Conservation (phyloP, 2,797 vertebrate species). For the Danio tinwini region DNA sequence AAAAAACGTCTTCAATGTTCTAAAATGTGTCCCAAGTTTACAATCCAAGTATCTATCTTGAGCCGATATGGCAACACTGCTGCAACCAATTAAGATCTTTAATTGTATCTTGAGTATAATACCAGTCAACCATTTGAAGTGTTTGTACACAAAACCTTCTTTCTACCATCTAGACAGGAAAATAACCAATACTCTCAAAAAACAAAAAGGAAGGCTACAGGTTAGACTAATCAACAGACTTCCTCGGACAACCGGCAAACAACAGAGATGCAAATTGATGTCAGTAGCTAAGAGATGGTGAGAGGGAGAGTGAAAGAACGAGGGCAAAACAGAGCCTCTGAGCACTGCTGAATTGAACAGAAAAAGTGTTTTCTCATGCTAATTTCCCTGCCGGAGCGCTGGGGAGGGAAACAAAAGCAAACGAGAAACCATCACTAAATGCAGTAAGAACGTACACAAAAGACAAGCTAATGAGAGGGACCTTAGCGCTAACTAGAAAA, state of each 20-base stretch:
- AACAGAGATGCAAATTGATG: constrained; percentile 46
- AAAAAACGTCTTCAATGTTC: no score
- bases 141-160: not conserved
- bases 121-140: constrained; percentile 25
- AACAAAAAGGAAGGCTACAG: constrained; percentile 35
- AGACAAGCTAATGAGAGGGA: constrained; percentile 59
- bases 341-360: constrained; percentile 46
- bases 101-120: constrained; percentile 8
- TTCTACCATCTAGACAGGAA: constrained; percentile 5
- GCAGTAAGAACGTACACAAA: constrained; percentile 51
- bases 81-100: constrained; percentile 13
- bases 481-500: constrained; percentile 43
- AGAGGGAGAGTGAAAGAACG: constrained; percentile 37
- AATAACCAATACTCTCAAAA: constrained; percentile 13
- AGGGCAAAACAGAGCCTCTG: constrained; percentile 42
- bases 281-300: constrained; percentile 37
- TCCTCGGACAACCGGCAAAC: constrained; percentile 53
- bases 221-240: constrained; percentile 55
- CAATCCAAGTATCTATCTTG: not conserved
- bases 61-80: not conserved
- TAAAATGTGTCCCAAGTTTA: no score
- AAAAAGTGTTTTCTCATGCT: constrained; percentile 61
- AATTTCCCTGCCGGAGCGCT: constrained; percentile 52
- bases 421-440: constrained; percentile 57
- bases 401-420: constrained; percentile 55